Evolutionary conservation across 1,140 invertebrate species (phyloP).

Genomic region (Mylabris phalerata): DNA sequence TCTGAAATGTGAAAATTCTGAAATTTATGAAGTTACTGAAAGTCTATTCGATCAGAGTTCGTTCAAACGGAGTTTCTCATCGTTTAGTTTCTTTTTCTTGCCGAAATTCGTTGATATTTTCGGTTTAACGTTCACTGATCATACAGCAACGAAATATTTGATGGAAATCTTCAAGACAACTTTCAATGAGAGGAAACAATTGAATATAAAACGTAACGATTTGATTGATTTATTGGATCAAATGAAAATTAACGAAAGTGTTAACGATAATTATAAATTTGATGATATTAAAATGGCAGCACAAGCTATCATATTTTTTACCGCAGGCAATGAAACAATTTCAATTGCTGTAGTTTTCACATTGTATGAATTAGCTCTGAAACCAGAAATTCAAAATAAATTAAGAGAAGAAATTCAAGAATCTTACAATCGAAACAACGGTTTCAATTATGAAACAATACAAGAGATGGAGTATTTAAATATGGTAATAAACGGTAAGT

Average conservation of each 20-base stretch:
- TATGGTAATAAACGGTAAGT: slow-evolving; percentile 43
- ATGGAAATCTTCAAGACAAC: not conserved
- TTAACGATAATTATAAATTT: slow-evolving; percentile 11
- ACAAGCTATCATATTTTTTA: slow-evolving; percentile 44
- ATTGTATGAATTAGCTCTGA: slow-evolving; percentile 43
- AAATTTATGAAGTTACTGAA: not conserved
- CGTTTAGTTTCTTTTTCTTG: not conserved
- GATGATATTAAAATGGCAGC: slow-evolving; percentile 31
- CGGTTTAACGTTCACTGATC: not conserved
- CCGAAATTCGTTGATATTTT: not conserved
- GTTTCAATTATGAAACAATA: slow-evolving; percentile 49
- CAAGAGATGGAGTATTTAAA: slow-evolving; percentile 49
- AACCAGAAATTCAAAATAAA: slow-evolving; percentile 40
- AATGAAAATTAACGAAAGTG: slow-evolving; percentile 6
- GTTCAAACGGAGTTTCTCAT: no score
- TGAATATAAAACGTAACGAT: not conserved
- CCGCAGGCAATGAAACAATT: slow-evolving; percentile 47
- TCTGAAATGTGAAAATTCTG: not conserved
- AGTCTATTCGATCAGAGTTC: no score
- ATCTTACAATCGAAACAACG: slow-evolving; percentile 37
- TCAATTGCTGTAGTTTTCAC: slow-evolving; percentile 41
- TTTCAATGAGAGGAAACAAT: not conserved
- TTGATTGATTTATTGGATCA: slow-evolving; percentile 15
- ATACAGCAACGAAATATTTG: not conserved
- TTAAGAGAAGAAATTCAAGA: slow-evolving; percentile 42